A percentile compares a stretch with the other conserved stretches of the same genome.
phyloP scores from a whole-genome alignment of 2,113 vertebrate species.

The Trematomus loennbergii region DNA sequence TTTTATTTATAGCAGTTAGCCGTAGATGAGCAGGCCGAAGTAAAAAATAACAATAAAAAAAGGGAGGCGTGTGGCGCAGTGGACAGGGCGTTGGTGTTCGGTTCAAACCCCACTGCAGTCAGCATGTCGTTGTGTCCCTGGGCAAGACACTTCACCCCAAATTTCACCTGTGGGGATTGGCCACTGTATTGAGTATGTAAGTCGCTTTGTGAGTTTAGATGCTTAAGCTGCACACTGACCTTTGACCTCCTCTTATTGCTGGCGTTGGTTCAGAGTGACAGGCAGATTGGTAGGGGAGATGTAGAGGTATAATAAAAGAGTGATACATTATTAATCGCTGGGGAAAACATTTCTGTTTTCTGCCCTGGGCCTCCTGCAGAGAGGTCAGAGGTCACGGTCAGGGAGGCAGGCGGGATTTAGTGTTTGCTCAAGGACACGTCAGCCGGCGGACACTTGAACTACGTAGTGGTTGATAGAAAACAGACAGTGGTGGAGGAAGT shows the following conservation, averaged over 20 bases:
- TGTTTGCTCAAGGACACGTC: constrained; percentile 49
- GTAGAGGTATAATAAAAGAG: constrained; percentile 49
- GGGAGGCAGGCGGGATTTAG: constrained; percentile 40
- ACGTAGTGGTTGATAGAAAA: too few relatives aligned
- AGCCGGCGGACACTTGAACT: constrained; percentile 8
- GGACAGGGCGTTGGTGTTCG: too few relatives aligned
- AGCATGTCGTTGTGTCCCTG: too few relatives aligned
- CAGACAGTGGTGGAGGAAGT: too few relatives aligned
- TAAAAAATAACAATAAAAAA: too few relatives aligned
- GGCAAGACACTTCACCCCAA: too few relatives aligned
- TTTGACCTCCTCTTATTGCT: constrained; percentile 38
- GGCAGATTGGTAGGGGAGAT: neutral
- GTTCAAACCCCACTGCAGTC: too few relatives aligned
- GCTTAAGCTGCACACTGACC: constrained; percentile 1
- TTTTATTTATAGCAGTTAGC: too few relatives aligned
- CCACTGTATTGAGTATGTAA: too few relatives aligned
- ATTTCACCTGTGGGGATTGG: too few relatives aligned
- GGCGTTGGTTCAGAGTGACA: constrained; percentile 17
- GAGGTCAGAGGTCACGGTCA: constrained; percentile 57
- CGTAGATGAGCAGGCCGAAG: too few relatives aligned
- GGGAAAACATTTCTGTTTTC: constrained; percentile 5
- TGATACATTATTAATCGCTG: constrained; percentile 52
- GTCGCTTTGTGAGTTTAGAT: neutral
- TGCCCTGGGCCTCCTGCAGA: neutral
- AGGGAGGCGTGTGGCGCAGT: too few relatives aligned